Evolutionary conservation across 2,113 vertebrate genomes (phyloP).

Genomic region (Morone chrysops): DNA sequence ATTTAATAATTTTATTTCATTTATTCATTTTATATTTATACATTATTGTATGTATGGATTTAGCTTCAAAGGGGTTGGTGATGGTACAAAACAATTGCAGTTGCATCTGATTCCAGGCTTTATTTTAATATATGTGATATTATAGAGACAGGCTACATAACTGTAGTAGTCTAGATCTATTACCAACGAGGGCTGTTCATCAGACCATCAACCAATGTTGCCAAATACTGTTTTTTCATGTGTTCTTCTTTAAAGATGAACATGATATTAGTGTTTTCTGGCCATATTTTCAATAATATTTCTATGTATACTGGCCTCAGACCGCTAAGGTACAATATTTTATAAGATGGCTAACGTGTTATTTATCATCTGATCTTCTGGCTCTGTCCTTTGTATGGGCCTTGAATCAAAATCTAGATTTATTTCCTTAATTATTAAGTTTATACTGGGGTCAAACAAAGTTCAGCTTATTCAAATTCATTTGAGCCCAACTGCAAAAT

Average conservation of each 20-base stretch:
- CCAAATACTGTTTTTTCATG: background rate
- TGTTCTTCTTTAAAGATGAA: background rate
- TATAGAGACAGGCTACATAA: background rate
- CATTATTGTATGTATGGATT: background rate
- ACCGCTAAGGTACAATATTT: background rate
- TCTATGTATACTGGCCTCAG: no score
- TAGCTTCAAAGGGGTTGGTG: background rate
- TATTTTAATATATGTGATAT: background rate
- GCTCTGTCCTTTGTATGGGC: background rate
- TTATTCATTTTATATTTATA: background rate
- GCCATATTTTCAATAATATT: background rate
- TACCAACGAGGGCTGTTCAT: background rate
- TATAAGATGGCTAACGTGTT: no score
- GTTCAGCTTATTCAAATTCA: background rate
- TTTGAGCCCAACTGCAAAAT: background rate
- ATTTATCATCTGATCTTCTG: background rate
- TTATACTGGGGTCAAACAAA: background rate
- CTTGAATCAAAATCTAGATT: background rate
- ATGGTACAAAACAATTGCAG: background rate
- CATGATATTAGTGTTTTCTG: background rate
- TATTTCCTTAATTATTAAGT: background rate
- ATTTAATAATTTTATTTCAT: background rate
- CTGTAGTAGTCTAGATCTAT: background rate
- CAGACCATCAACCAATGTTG: background rate
- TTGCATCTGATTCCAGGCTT: no score